phyloP scores from a whole-genome alignment of 1,140 invertebrate species.

The Andrena cerasifolii region DNA sequence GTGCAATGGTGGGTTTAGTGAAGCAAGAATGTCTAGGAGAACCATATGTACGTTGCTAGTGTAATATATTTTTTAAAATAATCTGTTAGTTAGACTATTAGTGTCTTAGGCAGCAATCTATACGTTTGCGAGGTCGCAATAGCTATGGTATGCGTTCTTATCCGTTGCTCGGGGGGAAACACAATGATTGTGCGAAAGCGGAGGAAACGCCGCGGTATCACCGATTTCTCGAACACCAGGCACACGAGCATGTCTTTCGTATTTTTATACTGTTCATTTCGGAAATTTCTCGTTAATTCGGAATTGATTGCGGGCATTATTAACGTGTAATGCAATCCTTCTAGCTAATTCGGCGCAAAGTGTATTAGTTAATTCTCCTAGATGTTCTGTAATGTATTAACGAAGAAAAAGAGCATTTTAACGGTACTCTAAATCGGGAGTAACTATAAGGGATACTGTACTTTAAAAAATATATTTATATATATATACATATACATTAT shows the following conservation, averaged over 20 bases:
- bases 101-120: constrained; percentile 17
- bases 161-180: constrained; percentile 1
- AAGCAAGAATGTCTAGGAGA: constrained; percentile 63
- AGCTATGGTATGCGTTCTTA: neutral
- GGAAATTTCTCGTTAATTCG: neutral
- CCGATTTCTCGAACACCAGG: neutral
- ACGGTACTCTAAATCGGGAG: constrained; percentile 60
- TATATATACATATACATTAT: constrained; percentile 48
- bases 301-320: constrained; percentile 6
- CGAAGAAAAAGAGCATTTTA: constrained; percentile 61
- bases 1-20: constrained; percentile 71
- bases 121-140: neutral
- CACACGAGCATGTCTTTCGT: neutral
- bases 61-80: constrained; percentile 44
- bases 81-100: constrained; percentile 14
- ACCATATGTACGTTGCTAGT: constrained; percentile 15
- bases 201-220: neutral
- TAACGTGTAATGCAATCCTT: neutral
- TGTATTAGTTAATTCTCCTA: constrained; percentile 51
- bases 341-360: constrained; percentile 3
- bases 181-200: neutral
- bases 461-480: constrained; percentile 63
- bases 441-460: constrained; percentile 64
- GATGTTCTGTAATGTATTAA: constrained; percentile 50
- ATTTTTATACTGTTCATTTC: neutral